Conservation (phyloP, 2,113 vertebrate species). For the Cheilinus undulatus region DNA sequence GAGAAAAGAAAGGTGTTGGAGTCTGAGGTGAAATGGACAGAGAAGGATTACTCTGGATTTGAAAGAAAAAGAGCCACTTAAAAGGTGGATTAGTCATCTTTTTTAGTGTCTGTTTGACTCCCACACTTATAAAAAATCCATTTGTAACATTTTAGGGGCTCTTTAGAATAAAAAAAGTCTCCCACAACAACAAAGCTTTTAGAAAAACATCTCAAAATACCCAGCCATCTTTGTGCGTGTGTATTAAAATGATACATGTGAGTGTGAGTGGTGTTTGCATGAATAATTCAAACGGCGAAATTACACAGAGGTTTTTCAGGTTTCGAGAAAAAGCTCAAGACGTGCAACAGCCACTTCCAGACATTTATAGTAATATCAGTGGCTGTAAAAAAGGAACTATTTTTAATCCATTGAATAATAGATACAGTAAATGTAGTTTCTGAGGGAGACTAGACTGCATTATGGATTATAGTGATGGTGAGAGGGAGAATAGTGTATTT, state of each 20-base stretch:
- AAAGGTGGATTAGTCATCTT: not conserved
- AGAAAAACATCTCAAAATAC: constrained; percentile 8
- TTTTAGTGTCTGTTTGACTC: not conserved
- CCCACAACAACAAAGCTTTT: constrained; percentile 1
- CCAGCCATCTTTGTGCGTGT: constrained; percentile 13
- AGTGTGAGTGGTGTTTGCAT: constrained; percentile 32
- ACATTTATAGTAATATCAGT: constrained; percentile 37
- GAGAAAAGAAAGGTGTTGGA: constrained; percentile 19
- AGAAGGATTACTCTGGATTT: not conserved
- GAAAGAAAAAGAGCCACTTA: not conserved
- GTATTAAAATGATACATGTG: not conserved
- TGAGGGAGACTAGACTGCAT: constrained; percentile 65
- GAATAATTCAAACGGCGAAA: constrained; percentile 73
- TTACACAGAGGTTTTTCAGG: constrained; percentile 38
- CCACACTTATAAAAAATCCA: not conserved
- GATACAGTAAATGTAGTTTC: constrained; percentile 67
- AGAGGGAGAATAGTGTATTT: constrained; percentile 69
- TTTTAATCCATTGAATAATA: constrained; percentile 72
- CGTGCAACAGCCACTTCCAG: constrained; percentile 25
- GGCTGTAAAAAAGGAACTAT: constrained; percentile 36
- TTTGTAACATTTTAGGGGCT: constrained; percentile 2
- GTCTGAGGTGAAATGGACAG: constrained; percentile 29
- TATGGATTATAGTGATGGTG: constrained; percentile 70
- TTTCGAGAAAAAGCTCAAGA: constrained; percentile 29
- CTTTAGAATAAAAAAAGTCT: not conserved